Conservation (phyloP, 2,113 vertebrate species). For the Tichodroma muraria region DNA sequence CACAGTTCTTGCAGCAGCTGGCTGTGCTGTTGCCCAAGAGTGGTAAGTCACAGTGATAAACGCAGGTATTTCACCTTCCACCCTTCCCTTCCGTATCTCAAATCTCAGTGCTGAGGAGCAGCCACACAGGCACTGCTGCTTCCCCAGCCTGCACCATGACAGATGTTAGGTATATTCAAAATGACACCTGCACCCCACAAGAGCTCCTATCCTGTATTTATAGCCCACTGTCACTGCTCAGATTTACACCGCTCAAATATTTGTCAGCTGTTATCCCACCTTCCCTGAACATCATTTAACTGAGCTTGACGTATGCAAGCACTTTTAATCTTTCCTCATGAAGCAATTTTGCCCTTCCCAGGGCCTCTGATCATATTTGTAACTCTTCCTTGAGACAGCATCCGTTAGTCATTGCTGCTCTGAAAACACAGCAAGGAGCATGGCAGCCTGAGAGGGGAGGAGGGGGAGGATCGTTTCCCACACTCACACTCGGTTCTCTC, state of each 20-base stretch:
- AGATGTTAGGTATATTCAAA: neutral
- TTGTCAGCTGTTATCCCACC: conserved; percentile 33
- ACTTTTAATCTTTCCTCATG: conserved; percentile 26
- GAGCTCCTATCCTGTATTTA: conserved; percentile 2
- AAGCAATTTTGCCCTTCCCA: conserved; percentile 17
- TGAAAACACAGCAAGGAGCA: neutral
- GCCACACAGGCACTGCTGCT: neutral
- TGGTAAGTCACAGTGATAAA: neutral
- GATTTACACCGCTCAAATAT: conserved; percentile 43
- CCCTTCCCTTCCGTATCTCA: neutral
- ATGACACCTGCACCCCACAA: neutral
- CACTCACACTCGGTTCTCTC: neutral
- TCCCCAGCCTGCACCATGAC: neutral
- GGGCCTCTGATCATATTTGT: conserved; percentile 14
- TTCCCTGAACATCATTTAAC: conserved; percentile 16
- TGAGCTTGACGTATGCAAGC: neutral
- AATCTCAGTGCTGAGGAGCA: neutral
- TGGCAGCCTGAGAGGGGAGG: neutral
- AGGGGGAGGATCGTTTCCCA: neutral
- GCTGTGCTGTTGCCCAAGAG: neutral
- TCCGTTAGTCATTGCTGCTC: neutral
- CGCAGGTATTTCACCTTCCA: neutral
- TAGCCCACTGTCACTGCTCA: neutral
- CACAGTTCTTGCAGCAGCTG: neutral
- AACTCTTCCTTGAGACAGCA: conserved; percentile 5